Percentiles rank a stretch among this genome's conserved stretches.
These are phyloP conservation scores for Diploscapter pachys DNA, from an alignment of 1,140 invertebrate species.

Conservation along the genomic window DNA sequence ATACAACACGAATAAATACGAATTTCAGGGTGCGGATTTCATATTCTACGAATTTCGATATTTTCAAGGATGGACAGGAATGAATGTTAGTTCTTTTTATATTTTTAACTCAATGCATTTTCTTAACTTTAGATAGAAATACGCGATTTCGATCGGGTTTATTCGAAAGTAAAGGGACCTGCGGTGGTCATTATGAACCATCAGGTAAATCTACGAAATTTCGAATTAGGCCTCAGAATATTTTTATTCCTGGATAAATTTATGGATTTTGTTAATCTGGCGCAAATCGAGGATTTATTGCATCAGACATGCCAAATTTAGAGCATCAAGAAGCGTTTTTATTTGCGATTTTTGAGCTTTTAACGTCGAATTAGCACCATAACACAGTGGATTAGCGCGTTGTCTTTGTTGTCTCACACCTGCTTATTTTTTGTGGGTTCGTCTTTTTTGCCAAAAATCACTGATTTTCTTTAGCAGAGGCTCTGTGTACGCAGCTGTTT, in stretches of 20 bases:
- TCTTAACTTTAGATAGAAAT: neutral
- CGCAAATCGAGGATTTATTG: neutral
- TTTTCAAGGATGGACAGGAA: slow-evolving; percentile 16
- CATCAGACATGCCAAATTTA: neutral
- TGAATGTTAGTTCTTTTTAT: slow-evolving; percentile 7
- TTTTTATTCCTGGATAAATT: too few relatives aligned
- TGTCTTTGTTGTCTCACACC: too few relatives aligned
- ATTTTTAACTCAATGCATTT: neutral
- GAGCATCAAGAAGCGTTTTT: neutral
- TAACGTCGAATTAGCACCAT: too few relatives aligned
- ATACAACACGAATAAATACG: neutral
- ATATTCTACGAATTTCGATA: slow-evolving; percentile 4
- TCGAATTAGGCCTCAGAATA: too few relatives aligned
- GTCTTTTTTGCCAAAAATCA: too few relatives aligned
- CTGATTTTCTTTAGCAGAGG: too few relatives aligned
- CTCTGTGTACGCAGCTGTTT: too few relatives aligned
- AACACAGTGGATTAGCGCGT: too few relatives aligned
- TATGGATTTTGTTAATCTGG: neutral
- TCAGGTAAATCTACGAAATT: slow-evolving; percentile 8
- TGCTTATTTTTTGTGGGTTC: too few relatives aligned
- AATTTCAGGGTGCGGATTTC: slow-evolving; percentile 19
- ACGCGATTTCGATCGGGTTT: neutral
- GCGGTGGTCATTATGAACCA: slow-evolving; percentile 18
- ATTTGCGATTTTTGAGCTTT: neutral
- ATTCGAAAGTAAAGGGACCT: slow-evolving; percentile 5